phyloP scores from a whole-genome alignment of 2,797 vertebrate species.

The Lacerta agilis region DNA sequence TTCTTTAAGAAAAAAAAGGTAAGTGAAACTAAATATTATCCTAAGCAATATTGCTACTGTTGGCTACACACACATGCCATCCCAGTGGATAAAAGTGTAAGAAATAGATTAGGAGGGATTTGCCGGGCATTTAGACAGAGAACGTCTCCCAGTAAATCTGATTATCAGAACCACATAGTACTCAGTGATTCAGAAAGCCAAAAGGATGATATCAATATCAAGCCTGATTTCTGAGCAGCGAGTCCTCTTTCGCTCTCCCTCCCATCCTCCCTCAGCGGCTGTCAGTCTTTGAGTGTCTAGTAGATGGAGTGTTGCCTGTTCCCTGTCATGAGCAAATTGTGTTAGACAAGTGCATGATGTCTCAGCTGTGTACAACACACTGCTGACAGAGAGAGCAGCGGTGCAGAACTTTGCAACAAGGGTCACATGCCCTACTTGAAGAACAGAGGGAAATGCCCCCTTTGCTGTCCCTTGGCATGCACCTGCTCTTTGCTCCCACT shows the following conservation, averaged over 20 bases:
- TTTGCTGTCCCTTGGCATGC: neutral
- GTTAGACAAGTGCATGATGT: neutral
- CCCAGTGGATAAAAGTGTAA: constrained; percentile 41
- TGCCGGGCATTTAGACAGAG: constrained; percentile 38
- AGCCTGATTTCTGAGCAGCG: neutral
- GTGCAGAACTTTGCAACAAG: constrained; percentile 7
- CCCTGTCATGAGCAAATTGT: neutral
- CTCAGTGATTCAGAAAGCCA: constrained; percentile 27
- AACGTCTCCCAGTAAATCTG: constrained; percentile 53
- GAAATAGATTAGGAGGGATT: constrained; percentile 66
- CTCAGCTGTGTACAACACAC: neutral
- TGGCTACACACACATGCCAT: constrained; percentile 48
- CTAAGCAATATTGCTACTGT: constrained; percentile 53
- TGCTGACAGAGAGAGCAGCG: neutral
- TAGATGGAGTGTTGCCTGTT: neutral
- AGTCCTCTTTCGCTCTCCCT: fast-evolving
- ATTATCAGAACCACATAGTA: neutral
- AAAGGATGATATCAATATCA: constrained; percentile 47
- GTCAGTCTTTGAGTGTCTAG: neutral
- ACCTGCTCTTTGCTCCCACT: neutral
- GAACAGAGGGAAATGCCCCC: neutral
- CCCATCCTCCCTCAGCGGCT: fast-evolving
- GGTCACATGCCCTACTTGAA: neutral
- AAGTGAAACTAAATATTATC: constrained; percentile 35
- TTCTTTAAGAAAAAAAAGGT: neutral